Evolutionary conservation across 2,797 vertebrate genomes (phyloP).

Genomic region (Tragopan temminckii): DNA sequence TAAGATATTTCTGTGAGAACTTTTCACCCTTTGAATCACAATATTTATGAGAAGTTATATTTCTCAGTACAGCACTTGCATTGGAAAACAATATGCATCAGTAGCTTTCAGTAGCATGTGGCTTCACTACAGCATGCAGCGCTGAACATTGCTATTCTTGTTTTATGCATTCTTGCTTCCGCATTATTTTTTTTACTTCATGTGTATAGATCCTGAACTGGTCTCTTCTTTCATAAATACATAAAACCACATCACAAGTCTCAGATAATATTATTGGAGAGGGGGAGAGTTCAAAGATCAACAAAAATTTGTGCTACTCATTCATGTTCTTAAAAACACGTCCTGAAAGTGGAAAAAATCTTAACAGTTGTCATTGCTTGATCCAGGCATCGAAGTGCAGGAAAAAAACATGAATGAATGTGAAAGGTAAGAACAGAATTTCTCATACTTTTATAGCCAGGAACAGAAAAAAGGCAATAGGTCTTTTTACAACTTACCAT

Average conservation of each 20-base stretch:
- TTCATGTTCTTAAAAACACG: slow-evolving; percentile 33
- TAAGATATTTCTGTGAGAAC: background rate
- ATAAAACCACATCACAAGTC: background rate
- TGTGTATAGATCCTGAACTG: background rate
- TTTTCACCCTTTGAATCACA: background rate
- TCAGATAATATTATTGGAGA: slow-evolving; percentile 19
- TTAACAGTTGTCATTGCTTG: slow-evolving; percentile 13
- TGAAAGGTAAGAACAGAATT: slow-evolving; percentile 38
- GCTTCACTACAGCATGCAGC: background rate
- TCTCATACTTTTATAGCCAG: background rate
- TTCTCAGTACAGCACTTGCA: background rate
- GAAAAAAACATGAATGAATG: background rate
- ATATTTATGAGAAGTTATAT: background rate
- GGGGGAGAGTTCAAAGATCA: slow-evolving; percentile 38
- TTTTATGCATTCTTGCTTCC: background rate
- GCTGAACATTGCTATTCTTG: background rate
- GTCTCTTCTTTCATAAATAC: background rate
- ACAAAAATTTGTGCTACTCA: slow-evolving; percentile 24
- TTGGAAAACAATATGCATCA: background rate
- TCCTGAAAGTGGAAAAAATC: slow-evolving; percentile 29
- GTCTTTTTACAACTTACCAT: slow-evolving; percentile 30
- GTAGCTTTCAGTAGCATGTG: background rate
- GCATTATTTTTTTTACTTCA: background rate
- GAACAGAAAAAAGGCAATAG: slow-evolving; percentile 9
- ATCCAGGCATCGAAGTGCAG: background rate